Evolutionary conservation across 2,113 vertebrate genomes (phyloP).

Genomic region (Scophthalmus maximus): DNA sequence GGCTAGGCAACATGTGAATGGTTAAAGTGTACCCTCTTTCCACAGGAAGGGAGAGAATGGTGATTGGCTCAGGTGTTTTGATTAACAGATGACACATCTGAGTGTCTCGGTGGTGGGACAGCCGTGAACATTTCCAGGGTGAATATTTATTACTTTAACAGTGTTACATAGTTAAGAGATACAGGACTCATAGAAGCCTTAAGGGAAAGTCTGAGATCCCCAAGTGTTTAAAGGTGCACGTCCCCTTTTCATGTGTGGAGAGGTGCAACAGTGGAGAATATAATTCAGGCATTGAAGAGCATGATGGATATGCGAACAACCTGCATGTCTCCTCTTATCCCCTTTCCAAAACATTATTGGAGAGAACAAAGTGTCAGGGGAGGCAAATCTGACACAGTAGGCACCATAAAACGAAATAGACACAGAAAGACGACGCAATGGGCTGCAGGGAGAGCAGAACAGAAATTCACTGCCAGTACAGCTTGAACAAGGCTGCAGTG

Average conservation of each 20-base stretch:
- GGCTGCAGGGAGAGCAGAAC: slow-evolving; percentile 8
- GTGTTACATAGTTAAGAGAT: too few species aligned
- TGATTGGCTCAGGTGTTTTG: too few species aligned
- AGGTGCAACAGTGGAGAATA: background rate
- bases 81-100: too few species aligned
- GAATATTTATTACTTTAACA: too few species aligned
- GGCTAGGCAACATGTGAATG: too few species aligned
- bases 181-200: too few species aligned
- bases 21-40: too few species aligned
- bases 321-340: background rate
- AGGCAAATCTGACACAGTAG: slow-evolving; percentile 14
- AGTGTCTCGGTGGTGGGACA: too few species aligned
- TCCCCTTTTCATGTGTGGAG: background rate
- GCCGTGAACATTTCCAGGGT: too few species aligned
- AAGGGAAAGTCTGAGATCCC: too few species aligned
- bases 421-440: background rate
- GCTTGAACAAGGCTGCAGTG: background rate
- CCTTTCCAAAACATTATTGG: slow-evolving; percentile 9
- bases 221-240: background rate
- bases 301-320: background rate
- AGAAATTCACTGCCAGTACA: slow-evolving; percentile 1
- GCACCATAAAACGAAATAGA: slow-evolving; percentile 12
- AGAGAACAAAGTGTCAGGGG: slow-evolving; percentile 9
- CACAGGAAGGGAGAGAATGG: too few species aligned
- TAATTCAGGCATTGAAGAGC: background rate